Evolutionary conservation across 2,888 invertebrate species (phyloP).

Genomic region (Pandemis cinnamomeana): DNA sequence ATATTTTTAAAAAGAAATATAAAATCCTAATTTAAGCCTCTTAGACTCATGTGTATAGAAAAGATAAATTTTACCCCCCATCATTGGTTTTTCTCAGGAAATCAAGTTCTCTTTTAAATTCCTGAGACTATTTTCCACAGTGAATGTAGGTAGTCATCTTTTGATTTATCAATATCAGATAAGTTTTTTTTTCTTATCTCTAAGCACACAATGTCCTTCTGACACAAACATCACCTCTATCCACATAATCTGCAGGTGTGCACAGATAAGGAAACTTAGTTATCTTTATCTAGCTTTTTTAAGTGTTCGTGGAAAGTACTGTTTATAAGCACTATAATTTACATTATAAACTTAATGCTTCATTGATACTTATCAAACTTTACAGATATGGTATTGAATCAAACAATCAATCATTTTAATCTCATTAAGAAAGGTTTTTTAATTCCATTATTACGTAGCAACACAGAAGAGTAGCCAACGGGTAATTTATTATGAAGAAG

Average conservation of each 20-base stretch:
- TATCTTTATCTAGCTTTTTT: neutral
- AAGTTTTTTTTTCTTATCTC: slow-evolving; percentile 16
- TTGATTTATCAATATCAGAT: slow-evolving; percentile 8
- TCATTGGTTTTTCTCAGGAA: no score
- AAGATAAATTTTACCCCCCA: no score
- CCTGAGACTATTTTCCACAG: neutral
- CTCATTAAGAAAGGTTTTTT: no score
- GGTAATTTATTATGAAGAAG: no score
- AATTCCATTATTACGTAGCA: no score
- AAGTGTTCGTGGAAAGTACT: neutral
- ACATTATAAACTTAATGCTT: no score
- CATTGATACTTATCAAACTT: neutral
- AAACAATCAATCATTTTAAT: no score
- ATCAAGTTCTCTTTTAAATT: no score
- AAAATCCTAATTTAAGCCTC: no score
- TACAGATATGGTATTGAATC: neutral
- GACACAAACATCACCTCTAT: slow-evolving; percentile 18
- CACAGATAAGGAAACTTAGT: slow-evolving; percentile 12
- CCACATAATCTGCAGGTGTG: slow-evolving; percentile 30
- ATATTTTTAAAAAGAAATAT: no score
- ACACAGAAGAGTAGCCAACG: no score
- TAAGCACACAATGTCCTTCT: slow-evolving; percentile 5
- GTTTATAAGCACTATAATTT: neutral
- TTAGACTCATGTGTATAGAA: no score
- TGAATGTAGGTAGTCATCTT: slow-evolving; percentile 5